Evolutionary conservation across 2,888 invertebrate species (phyloP), one percentile per base, ranked within the genome.

Genomic region (Heliconius hortense): DNA sequence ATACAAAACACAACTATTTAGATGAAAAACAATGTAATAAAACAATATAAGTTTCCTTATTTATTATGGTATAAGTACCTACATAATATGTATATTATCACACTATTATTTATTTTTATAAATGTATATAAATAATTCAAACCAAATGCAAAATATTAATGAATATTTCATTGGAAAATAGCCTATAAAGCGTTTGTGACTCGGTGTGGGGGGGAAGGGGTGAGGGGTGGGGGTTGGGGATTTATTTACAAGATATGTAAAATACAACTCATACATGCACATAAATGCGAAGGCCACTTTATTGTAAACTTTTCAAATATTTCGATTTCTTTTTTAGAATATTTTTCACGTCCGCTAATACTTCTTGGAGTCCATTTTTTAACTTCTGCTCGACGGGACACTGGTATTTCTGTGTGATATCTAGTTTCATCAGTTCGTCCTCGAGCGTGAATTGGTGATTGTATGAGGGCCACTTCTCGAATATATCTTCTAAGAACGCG

Each of bases 321-420:
- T 95, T 95, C 10, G 90, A 84, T 89, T 95, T 96, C 81, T 89
- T 92, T 81, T 93, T 94, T 76, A 95, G 86, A 79, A 95, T 90
- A 80, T 92, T 90, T 80, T 89, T 91, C 13, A 95, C 86, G 79
- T 95, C 95, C 60, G 87, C 90, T 24, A 95, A 83, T 81, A 95
- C 93, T 10, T 92, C 91, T 10, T 88, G 86, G 71, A 94, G 92
- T 77, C 95, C 95, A 69, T 87, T 87, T 72, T 87, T 88, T 24
- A 95, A 85, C 83, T 94, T 94, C 43, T 86, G 85, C 76, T 89
- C 88, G 4, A 95, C 94, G 0, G 89, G 90, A 77, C 90, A 87
- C 75, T 87, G 86, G 80, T 91, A 91, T 74, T 90, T 89, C 2
- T 87, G 82, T 13, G 84, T 81, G 81, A 89, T 79, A 63, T 86